These are phyloP conservation scores for Trichogramma dendrolimi DNA, from an alignment of 2,888 invertebrate species.

Conservation along the genomic window DNA sequence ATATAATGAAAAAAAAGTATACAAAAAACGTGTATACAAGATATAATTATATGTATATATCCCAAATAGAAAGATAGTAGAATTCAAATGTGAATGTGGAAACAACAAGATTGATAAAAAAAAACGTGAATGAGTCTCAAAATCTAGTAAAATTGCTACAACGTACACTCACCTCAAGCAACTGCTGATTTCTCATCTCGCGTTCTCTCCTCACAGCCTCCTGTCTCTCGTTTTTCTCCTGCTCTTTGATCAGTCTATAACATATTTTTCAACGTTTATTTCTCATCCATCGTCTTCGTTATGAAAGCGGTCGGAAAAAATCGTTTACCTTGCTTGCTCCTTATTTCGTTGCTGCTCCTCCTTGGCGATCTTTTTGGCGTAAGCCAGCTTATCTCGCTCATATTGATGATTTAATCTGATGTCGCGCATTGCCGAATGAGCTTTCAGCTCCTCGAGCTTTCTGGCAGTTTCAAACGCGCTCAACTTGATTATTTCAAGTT, in stretches of 20 bases:
- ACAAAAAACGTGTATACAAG: too few relatives aligned
- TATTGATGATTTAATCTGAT: conserved; percentile 46
- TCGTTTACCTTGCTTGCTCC: conserved; percentile 51
- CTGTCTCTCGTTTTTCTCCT: conserved; percentile 76
- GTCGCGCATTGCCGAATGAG: conserved; percentile 66
- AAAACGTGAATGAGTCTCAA: conserved; percentile 26
- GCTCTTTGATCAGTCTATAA: conserved; percentile 61
- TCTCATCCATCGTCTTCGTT: background rate
- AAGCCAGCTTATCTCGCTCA: conserved; percentile 49
- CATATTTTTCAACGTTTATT: conserved; percentile 3
- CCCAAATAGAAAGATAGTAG: conserved; percentile 47
- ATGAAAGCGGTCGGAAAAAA: background rate
- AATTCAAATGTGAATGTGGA: conserved; percentile 43
- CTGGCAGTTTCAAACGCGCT: conserved; percentile 79
- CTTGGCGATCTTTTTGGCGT: conserved; percentile 71
- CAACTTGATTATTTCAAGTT: conserved; percentile 71
- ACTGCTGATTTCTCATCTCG: conserved; percentile 77
- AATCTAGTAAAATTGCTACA: conserved; percentile 13
- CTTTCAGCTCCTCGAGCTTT: conserved; percentile 60
- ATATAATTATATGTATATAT: conserved; percentile 34
- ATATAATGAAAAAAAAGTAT: conserved; percentile 24
- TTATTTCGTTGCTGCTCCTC: conserved; percentile 60
- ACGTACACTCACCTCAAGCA: conserved; percentile 70
- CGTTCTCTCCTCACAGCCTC: conserved; percentile 79
- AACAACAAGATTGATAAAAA: conserved; percentile 44